A percentile compares a stretch with the other conserved stretches of the same genome.
Evolutionary conservation across 2,888 invertebrate genomes (phyloP).

Genomic region (Auanema sp.): DNA sequence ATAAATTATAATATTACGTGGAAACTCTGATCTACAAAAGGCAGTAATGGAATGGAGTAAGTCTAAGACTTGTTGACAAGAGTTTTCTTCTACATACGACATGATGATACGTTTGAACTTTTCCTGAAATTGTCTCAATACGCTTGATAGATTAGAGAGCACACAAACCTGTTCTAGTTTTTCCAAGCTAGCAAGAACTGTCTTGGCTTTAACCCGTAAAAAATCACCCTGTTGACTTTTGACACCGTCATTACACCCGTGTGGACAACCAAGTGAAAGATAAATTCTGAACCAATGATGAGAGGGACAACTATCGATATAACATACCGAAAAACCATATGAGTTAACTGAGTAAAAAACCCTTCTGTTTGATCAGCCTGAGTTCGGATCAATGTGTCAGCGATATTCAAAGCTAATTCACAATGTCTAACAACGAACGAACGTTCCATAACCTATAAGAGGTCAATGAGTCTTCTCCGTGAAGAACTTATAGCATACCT

Average conservation of each 20-base stretch:
- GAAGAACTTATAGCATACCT: too few relatives aligned
- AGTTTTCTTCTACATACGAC: constrained; percentile 74
- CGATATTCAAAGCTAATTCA: constrained; percentile 86
- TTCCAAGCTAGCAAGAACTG: constrained; percentile 42
- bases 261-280: constrained; percentile 87
- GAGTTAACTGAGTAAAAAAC: constrained; percentile 45
- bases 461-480: too few relatives aligned
- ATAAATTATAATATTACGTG: constrained; percentile 17
- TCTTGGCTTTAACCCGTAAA: constrained; percentile 71
- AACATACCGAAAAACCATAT: constrained; percentile 49
- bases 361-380: constrained; percentile 71
- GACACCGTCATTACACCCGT: constrained; percentile 83
- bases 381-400: constrained; percentile 87
- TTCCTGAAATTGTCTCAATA: constrained; percentile 72
- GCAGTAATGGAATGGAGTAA: constrained; percentile 92
- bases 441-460: constrained; percentile 74
- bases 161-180: constrained; percentile 30
- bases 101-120: constrained; percentile 74
- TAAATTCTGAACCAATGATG: constrained; percentile 73
- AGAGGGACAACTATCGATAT: not conserved
- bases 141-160: not conserved
- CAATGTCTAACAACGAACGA: constrained; percentile 83
- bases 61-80: constrained; percentile 78
- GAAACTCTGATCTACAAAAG: constrained; percentile 73
- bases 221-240: constrained; percentile 87